Evolutionary conservation across 2,888 invertebrate genomes (phyloP).

Genomic region (Criorhina ranunculi): DNA sequence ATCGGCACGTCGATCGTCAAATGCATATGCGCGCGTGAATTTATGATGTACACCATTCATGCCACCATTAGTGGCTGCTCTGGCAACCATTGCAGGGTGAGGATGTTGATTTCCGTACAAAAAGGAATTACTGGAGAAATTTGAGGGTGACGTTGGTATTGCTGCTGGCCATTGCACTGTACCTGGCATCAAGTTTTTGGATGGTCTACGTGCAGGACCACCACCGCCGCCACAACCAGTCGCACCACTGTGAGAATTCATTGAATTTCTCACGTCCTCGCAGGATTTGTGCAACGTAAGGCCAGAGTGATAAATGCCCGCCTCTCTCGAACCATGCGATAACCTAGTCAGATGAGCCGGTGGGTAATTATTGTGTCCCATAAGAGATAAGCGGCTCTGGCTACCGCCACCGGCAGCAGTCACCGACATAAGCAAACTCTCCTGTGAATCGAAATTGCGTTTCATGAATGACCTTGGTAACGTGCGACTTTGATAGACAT

Average conservation of each 20-base stretch:
- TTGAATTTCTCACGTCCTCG: slow-evolving; percentile 78
- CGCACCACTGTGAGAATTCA: slow-evolving; percentile 18
- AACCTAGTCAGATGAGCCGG: slow-evolving; percentile 48
- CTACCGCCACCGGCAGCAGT: slow-evolving; percentile 77
- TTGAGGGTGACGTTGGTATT: slow-evolving; percentile 83
- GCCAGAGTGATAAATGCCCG: slow-evolving; percentile 78
- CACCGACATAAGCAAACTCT: slow-evolving; percentile 75
- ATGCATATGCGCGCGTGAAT: slow-evolving; percentile 81
- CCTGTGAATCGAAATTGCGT: slow-evolving; percentile 80
- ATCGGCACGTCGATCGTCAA: slow-evolving; percentile 79
- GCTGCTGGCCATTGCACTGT: slow-evolving; percentile 83
- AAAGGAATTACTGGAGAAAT: slow-evolving; percentile 80
- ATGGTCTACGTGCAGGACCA: slow-evolving; percentile 61
- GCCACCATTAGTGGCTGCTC: slow-evolving; percentile 48
- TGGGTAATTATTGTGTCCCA: slow-evolving; percentile 68
- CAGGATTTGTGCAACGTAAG: slow-evolving; percentile 79
- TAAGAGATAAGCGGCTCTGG: slow-evolving; percentile 77
- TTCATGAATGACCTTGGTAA: slow-evolving; percentile 83
- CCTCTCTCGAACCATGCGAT: slow-evolving; percentile 76
- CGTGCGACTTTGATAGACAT: slow-evolving; percentile 82
- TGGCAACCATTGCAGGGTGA: slow-evolving; percentile 62
- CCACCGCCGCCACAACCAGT: slow-evolving; percentile 1
- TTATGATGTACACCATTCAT: slow-evolving; percentile 77
- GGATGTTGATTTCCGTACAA: slow-evolving; percentile 77
- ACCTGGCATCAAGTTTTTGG: slow-evolving; percentile 71